Evolutionary conservation across 2,888 invertebrate species (phyloP).

Genomic region (Spodoptera littoralis): DNA sequence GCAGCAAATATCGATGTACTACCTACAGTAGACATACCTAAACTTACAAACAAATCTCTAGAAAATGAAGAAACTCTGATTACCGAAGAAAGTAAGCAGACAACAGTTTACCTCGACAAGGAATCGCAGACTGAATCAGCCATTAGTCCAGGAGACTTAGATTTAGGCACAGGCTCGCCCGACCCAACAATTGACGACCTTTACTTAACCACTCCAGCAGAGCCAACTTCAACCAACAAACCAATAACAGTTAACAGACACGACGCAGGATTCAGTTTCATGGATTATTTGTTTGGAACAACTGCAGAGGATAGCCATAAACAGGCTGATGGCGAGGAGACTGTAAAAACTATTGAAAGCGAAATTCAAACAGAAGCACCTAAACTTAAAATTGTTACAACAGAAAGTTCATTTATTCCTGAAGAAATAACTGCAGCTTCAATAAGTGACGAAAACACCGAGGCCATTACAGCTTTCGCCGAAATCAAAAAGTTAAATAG

Average conservation of each 20-base stretch:
- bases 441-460: conserved; percentile 40
- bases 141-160: conserved; percentile 77
- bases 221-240: conserved; percentile 69
- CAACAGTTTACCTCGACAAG: conserved; percentile 56
- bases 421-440: conserved; percentile 78
- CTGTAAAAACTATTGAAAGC: conserved; percentile 53
- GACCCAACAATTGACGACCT: conserved; percentile 76
- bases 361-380: conserved; percentile 64
- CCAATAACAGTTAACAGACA: conserved; percentile 67
- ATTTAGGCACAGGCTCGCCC: conserved; percentile 80
- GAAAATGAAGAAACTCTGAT: conserved; percentile 50
- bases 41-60: conserved; percentile 58
- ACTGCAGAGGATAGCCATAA: conserved; percentile 70
- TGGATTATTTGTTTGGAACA: conserved; percentile 82
- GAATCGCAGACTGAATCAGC: conserved; percentile 64
- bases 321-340: conserved; percentile 52
- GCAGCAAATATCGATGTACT: conserved; percentile 61
- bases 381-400: conserved; percentile 71
- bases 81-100: conserved; percentile 49
- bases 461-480: conserved; percentile 34
- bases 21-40: conserved; percentile 73
- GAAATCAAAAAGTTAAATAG: conserved; percentile 40
- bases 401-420: conserved; percentile 79
- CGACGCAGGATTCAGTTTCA: conserved; percentile 75
- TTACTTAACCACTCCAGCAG: conserved; percentile 71